phyloP scores from a whole-genome alignment of 1,140 invertebrate genomes.

The Ips nitidus region DNA sequence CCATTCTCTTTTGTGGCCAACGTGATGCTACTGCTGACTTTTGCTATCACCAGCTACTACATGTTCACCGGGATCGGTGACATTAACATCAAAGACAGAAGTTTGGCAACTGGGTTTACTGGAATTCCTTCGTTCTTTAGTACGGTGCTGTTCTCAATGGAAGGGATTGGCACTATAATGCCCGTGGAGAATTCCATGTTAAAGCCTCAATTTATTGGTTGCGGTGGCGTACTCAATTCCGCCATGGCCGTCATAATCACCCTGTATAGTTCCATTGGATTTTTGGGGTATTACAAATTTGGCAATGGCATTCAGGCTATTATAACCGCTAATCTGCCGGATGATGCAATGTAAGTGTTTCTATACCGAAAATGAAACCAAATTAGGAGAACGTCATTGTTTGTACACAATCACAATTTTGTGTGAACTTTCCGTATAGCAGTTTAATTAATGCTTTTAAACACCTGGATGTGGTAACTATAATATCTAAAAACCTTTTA shows the following conservation, averaged over 20 bases:
- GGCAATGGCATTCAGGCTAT: conserved; percentile 36
- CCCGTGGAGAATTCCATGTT: conserved; percentile 88
- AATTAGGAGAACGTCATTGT: neutral
- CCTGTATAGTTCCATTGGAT: conserved; percentile 75
- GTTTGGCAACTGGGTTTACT: conserved; percentile 29
- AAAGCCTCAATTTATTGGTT: conserved; percentile 72
- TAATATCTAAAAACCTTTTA: conserved; percentile 24
- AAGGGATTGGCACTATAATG: conserved; percentile 78
- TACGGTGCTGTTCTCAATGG: conserved; percentile 79
- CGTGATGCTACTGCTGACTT: conserved; percentile 65
- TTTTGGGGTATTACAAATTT: conserved; percentile 73
- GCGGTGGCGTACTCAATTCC: conserved; percentile 77
- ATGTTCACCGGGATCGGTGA: conserved; percentile 63
- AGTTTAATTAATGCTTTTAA: neutral
- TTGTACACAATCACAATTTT: too few relatives aligned
- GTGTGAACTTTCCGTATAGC: too few relatives aligned
- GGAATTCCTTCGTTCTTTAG: conserved; percentile 58
- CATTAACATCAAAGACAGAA: conserved; percentile 33
- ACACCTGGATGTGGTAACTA: neutral
- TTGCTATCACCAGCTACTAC: conserved; percentile 72
- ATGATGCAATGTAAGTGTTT: conserved; percentile 36
- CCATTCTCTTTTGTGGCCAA: conserved; percentile 77
- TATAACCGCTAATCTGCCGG: conserved; percentile 40
- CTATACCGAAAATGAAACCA: neutral
- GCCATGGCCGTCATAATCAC: conserved; percentile 75